A percentile compares a stretch with the other conserved stretches of the same genome.
Conservation (phyloP, 2,113 vertebrate species). For the Vicugna pacos region DNA sequence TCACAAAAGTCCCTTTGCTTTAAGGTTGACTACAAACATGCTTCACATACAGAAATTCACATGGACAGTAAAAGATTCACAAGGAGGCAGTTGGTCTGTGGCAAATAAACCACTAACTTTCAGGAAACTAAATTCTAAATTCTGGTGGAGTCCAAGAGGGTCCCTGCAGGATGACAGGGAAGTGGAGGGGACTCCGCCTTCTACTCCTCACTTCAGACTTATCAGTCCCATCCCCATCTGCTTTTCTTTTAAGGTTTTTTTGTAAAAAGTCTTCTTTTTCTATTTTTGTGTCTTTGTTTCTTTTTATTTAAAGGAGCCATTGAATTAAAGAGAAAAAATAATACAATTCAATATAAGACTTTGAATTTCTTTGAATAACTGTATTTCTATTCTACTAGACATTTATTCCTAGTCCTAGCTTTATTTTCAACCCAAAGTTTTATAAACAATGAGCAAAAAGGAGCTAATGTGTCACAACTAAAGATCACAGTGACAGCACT, state of each 20-base stretch:
- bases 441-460: neutral
- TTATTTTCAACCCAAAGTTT: neutral
- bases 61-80: neutral
- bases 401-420: neutral
- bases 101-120: neutral
- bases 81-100: neutral
- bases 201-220: neutral
- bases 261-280: neutral
- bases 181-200: neutral
- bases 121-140: neutral
- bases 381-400: neutral
- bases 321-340: neutral
- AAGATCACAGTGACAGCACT: neutral
- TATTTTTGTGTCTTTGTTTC: neutral
- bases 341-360: neutral
- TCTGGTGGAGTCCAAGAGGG: neutral
- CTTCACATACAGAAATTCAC: neutral
- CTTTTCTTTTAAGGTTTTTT: constrained; percentile 11
- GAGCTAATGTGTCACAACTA: neutral
- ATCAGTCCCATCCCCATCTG: neutral
- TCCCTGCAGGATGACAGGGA: neutral
- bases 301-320: neutral
- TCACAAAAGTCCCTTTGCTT: neutral
- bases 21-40: neutral
- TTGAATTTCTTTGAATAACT: constrained; percentile 7